Conservation (phyloP, 2,797 vertebrate species). For the Lepidocolaptes lacrymiger region DNA sequence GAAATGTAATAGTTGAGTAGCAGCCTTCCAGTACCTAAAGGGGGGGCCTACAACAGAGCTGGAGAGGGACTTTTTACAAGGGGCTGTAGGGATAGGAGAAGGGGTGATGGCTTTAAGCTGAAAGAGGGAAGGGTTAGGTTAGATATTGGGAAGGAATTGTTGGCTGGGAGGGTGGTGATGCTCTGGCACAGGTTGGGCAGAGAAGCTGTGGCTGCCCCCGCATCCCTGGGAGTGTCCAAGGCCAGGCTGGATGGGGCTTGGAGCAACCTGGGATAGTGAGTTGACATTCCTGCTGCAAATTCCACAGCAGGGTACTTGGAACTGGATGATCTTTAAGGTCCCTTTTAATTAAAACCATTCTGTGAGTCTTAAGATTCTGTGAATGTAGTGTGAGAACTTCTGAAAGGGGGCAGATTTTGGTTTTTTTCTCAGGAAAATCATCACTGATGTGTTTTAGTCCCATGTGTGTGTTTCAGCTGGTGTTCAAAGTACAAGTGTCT, state of each 20-base stretch:
- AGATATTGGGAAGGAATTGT: neutral
- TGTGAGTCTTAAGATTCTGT: neutral
- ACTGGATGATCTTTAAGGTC: rapidly evolving
- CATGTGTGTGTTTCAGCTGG: neutral
- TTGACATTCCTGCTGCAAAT: neutral
- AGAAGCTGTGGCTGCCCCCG: neutral
- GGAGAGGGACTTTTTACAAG: neutral
- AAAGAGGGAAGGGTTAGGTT: rapidly evolving
- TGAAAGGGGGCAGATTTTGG: neutral
- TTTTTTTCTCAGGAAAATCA: neutral
- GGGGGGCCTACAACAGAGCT: too few species aligned
- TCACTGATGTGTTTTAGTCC: too few species aligned
- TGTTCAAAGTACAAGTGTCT: neutral
- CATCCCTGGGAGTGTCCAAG: neutral
- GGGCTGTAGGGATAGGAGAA: too few species aligned
- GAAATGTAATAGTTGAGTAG: neutral
- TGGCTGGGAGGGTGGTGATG: rapidly evolving
- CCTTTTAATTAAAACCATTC: neutral
- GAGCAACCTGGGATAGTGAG: rapidly evolving
- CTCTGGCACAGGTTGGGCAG: neutral
- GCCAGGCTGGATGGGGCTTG: rapidly evolving
- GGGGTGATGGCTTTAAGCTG: neutral
- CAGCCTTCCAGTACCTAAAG: neutral
- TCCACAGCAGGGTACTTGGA: neutral
- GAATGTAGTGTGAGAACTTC: rapidly evolving